Base-by-base conservation (phyloP, 2,113 vertebrate genomes). In the Thamnaconus septentrionalis region DNA sequence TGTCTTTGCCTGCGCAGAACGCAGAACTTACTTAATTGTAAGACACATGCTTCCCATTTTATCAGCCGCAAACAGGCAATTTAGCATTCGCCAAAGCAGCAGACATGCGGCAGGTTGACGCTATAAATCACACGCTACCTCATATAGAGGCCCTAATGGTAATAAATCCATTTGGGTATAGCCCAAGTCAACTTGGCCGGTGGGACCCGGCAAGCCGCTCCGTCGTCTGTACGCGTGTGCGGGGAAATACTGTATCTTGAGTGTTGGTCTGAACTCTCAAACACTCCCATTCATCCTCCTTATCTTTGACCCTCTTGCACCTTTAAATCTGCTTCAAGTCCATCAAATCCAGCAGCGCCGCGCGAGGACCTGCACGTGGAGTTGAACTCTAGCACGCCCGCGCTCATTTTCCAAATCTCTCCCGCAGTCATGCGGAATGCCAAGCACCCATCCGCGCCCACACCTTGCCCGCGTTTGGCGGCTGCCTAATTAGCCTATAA, bases 111-210 rank as follows among this genome's bases (percentile, higher is more conserved):
- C 18, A 31, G 18, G 18, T 31, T 31, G 18, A 31, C 64, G 73
- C 70, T 78, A 83, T 85, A 78, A 85, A 78, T 85, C 74, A 82
- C 62, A 3, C 68, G 66, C 53, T 43, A 9, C 51, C 56, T 64
- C 9, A 65, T 59, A 31, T 31, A 59, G 56, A 70, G 59, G 55
- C 67, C 1, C 72, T 83, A 79, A 81, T 79, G 73, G 76, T 79
- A 74, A 78, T 79, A 75, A 10, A 80, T 80, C 67, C 76, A 41
- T 73, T 52, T 60, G 51, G 41, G 62, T 66, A 45, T 54, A 12
- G 64, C 74, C 56, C 65, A 53, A 63, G 52, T 79, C 61, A 78
- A 72, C 61, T 68, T 69, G 43, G 61, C 69, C 69, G 55, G 61
- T 75, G 48, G 61, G 53, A 67, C 56, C 66, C 46, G 53, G 76